Conservation (phyloP, 2,113 vertebrate genomes). For the Cavia porcellus region DNA sequence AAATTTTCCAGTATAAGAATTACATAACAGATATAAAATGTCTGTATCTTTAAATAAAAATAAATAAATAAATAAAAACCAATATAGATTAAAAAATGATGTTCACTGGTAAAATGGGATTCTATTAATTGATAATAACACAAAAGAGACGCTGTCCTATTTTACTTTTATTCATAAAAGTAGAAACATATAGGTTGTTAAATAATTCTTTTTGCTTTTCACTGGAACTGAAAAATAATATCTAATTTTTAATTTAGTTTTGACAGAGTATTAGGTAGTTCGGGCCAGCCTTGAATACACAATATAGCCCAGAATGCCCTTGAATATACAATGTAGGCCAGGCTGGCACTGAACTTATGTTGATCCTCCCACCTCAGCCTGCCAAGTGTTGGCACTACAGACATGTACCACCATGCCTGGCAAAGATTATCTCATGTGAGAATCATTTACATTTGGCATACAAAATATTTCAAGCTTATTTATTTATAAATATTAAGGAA, state of each 20-base stretch:
- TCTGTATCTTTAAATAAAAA: background rate
- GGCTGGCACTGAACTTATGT: background rate
- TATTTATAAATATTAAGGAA: conserved; percentile 51
- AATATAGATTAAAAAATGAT: conserved; percentile 30
- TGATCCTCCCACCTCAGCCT: background rate
- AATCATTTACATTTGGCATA: conserved; percentile 12
- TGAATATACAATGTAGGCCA: background rate
- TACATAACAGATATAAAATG: background rate
- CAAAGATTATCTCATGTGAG: background rate
- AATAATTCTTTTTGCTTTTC: background rate
- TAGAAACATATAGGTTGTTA: background rate
- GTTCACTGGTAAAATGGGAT: background rate
- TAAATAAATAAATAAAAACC: background rate
- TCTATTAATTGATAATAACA: background rate
- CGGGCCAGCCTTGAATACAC: background rate
- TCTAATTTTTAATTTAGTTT: background rate
- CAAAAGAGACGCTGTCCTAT: background rate
- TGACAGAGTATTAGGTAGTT: background rate
- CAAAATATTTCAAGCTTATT: conserved; percentile 51
- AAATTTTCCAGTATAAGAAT: conserved; percentile 30
- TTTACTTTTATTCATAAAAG: conserved; percentile 39
- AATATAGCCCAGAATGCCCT: background rate
- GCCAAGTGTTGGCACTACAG: background rate
- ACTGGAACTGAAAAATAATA: conserved; percentile 35
- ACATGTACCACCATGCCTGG: background rate